Conservation (phyloP, 2,888 invertebrate genomes). For the Temnothorax unifasciatus region DNA sequence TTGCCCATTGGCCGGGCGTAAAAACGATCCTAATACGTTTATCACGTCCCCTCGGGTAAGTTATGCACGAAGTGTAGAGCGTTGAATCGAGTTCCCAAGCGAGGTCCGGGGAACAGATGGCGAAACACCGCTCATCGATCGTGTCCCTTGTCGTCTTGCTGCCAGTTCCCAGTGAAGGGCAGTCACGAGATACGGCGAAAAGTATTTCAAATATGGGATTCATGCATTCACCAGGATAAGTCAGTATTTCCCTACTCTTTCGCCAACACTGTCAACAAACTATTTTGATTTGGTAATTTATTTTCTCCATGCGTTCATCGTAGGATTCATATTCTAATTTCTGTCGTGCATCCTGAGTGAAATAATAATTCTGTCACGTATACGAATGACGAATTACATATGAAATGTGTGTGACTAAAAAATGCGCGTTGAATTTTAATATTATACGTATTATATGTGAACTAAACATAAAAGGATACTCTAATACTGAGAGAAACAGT, state of each 20-base stretch:
- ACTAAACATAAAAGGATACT: background rate
- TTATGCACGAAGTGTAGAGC: constrained; percentile 68
- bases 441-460: background rate
- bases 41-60: constrained; percentile 57
- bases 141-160: constrained; percentile 65
- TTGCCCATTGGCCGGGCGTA: constrained; percentile 34
- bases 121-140: constrained; percentile 71
- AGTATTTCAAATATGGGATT: constrained; percentile 42
- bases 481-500: background rate
- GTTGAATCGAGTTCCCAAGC: constrained; percentile 68
- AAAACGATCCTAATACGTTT: constrained; percentile 67
- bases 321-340: background rate
- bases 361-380: background rate
- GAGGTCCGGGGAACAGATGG: constrained; percentile 71
- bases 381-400: background rate
- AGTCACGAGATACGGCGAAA: constrained; percentile 34
- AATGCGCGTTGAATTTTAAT: constrained; percentile 13
- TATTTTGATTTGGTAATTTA: constrained; percentile 12
- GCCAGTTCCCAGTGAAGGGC: constrained; percentile 39
- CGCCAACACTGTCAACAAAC: constrained; percentile 1
- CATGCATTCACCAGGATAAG: constrained; percentile 34
- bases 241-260: background rate
- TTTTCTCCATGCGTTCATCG: background rate
- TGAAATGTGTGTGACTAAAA: background rate
- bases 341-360: background rate